phyloP scores from a whole-genome alignment of 1,140 invertebrate species.

The Sweltsa coloradensis region DNA sequence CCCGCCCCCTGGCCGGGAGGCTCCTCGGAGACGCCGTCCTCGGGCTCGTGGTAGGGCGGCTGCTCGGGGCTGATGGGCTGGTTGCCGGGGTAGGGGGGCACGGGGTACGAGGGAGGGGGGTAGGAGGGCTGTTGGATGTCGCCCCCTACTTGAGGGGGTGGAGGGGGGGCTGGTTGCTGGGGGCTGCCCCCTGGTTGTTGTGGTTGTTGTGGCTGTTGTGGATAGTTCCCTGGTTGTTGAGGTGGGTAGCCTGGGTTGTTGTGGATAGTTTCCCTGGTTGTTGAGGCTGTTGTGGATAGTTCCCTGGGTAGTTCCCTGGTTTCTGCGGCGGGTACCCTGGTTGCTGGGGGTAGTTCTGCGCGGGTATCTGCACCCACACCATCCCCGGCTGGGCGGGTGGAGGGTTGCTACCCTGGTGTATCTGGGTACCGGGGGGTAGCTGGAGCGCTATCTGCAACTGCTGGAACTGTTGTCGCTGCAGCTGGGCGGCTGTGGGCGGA shows the following conservation, averaged over 20 bases:
- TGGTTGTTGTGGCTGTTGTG: constrained; percentile 14
- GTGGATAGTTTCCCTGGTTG: constrained; percentile 11
- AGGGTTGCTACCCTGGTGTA: constrained; percentile 10
- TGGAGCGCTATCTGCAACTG: constrained; percentile 22
- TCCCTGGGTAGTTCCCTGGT: constrained; percentile 6
- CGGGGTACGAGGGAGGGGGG: constrained; percentile 6
- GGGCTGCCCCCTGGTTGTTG: not conserved
- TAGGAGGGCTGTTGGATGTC: not conserved
- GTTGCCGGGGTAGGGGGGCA: constrained; percentile 9
- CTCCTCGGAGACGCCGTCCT: not conserved
- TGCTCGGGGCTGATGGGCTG: constrained; percentile 11
- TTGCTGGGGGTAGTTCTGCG: constrained; percentile 14
- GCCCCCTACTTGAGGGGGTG: constrained; percentile 14
- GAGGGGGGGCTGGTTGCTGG: constrained; percentile 22
- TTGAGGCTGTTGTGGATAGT: constrained; percentile 16
- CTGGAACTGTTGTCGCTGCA: constrained; percentile 18
- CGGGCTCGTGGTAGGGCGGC: not conserved
- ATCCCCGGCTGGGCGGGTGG: constrained; percentile 23
- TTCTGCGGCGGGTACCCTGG: constrained; percentile 21
- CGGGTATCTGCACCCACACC: constrained; percentile 20
- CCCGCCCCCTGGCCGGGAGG: not conserved
- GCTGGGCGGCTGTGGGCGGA: no score
- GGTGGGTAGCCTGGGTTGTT: constrained; percentile 20
- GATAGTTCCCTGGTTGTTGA: constrained; percentile 12
- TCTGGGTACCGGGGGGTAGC: constrained; percentile 2